These are phyloP conservation scores for Pteropus rufus DNA, from an alignment of 2,797 vertebrate genomes.

Conservation along the genomic window DNA sequence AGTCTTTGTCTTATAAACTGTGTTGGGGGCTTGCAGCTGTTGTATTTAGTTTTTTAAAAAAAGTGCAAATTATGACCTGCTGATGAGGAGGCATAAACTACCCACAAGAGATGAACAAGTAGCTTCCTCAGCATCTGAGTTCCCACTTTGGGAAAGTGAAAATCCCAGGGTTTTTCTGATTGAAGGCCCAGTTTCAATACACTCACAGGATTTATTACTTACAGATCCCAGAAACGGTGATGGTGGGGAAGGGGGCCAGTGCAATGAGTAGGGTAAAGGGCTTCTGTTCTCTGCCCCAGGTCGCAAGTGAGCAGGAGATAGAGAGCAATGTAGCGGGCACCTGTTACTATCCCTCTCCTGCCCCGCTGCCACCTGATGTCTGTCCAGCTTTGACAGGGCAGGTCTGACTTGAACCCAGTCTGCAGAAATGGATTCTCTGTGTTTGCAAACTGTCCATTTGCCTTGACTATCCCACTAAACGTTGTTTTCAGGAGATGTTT, in stretches of 20 bases:
- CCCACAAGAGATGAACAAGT: not conserved
- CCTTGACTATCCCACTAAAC: not conserved
- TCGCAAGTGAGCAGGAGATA: not conserved
- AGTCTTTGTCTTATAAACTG: not conserved
- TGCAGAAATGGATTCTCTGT: not conserved
- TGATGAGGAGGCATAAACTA: not conserved
- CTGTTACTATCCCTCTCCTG: not conserved
- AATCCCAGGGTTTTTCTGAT: not conserved
- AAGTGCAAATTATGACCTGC: not conserved
- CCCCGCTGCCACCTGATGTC: accelerated
- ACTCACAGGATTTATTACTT: not conserved
- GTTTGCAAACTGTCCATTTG: not conserved
- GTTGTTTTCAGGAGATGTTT: not conserved
- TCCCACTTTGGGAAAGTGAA: not conserved
- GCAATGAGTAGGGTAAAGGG: not conserved
- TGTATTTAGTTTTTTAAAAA: too few species aligned
- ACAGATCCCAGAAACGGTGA: not conserved
- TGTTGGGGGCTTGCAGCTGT: not conserved
- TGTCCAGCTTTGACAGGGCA: not conserved
- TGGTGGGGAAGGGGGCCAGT: not conserved
- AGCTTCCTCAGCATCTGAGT: not conserved
- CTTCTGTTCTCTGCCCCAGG: not conserved
- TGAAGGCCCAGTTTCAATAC: not conserved
- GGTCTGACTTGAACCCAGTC: not conserved
- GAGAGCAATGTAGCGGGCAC: not conserved